Base-by-base conservation (phyloP, 1,140 invertebrate genomes). In the Heterodera carotae region DNA sequence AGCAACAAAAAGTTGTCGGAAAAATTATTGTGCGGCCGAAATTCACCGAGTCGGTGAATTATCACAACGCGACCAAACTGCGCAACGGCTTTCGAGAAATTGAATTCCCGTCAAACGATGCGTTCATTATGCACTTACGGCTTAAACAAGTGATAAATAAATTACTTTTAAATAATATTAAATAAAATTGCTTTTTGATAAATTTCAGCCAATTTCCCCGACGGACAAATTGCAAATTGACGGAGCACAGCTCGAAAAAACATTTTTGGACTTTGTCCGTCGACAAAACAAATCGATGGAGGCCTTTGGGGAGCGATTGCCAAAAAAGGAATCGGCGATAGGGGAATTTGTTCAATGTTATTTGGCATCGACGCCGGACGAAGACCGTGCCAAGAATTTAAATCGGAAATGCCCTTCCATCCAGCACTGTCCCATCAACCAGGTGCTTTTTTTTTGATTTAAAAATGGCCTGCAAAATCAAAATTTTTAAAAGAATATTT, bases 41-140 rank as follows among this genome's bases (percentile, higher is more conserved):
- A 34, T 34, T 66, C 12, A n/a, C 22, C 62, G 62, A 66, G 22
- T 66, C 62, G 62, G 62, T 66, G 62, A 29, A 66, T n/a, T 34
- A 31, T 29, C 62, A 66, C 62, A 66, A 34, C 29, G 62, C 62
- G 15, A 66, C 33, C n/a, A 34, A 66, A 34, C 2, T 66, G 29
- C 0, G 27, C 62, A 6, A 34, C 22, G 62, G 62, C 62, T 31
- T 31, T 12, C 29, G 29, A 7, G 33, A 66, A 29, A 66, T 66
- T 29, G 62, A 31, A 15, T 27, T 66, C 25, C 62, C 62, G 15
- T 27, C 15, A 15, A n/a, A 0, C 29, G 29, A 66, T 22, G 62
- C 62, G 22, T 31, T 29, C 62, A 66, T 34, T 31, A 18, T 66
- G 62, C 62, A 66, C 22, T 31, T 66, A 31, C 62, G 62, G 10